Conservation (phyloP, 2,888 invertebrate genomes). For the Dilophus febrilis region DNA sequence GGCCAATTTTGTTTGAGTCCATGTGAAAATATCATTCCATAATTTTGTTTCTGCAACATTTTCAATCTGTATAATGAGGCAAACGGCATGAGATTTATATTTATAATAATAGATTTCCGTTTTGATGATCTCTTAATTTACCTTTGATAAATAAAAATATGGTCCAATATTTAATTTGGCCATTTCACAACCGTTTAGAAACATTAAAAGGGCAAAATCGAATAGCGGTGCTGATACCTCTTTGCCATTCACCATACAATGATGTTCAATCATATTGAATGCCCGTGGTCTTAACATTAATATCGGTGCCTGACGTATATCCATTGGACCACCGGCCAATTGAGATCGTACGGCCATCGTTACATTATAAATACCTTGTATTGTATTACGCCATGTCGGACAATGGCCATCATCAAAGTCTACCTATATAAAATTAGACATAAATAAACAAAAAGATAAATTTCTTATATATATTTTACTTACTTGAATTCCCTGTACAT, state of each 20-base stretch:
- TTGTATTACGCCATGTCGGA: constrained; percentile 52
- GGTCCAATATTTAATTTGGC: constrained; percentile 41
- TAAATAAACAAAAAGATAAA: not conserved
- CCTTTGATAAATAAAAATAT: constrained; percentile 53
- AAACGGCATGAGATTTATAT: no score
- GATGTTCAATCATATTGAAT: constrained; percentile 56
- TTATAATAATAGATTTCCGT: not conserved
- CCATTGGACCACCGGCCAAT: constrained; percentile 33
- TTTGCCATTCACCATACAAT: constrained; percentile 41
- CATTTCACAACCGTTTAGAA: constrained; percentile 40
- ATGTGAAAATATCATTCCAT: constrained; percentile 53
- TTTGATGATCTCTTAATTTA: no score
- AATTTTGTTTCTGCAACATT: constrained; percentile 43
- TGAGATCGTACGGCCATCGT: constrained; percentile 35
- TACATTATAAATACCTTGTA: constrained; percentile 43
- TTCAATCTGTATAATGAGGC: constrained; percentile 37
- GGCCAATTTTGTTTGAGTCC: constrained; percentile 37
- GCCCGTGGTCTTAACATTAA: constrained; percentile 52
- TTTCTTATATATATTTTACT: not conserved
- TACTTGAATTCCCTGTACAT: constrained; percentile 43
- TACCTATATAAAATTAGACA: constrained; percentile 15
- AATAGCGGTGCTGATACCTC: constrained; percentile 47
- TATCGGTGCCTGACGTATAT: constrained; percentile 37
- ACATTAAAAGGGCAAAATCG: constrained; percentile 50
- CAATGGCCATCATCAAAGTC: constrained; percentile 60